A percentile compares a stretch with the other conserved stretches of the same genome.
Evolutionary conservation across 2,113 vertebrate genomes (phyloP).

Genomic region (Tamias sibiricus): DNA sequence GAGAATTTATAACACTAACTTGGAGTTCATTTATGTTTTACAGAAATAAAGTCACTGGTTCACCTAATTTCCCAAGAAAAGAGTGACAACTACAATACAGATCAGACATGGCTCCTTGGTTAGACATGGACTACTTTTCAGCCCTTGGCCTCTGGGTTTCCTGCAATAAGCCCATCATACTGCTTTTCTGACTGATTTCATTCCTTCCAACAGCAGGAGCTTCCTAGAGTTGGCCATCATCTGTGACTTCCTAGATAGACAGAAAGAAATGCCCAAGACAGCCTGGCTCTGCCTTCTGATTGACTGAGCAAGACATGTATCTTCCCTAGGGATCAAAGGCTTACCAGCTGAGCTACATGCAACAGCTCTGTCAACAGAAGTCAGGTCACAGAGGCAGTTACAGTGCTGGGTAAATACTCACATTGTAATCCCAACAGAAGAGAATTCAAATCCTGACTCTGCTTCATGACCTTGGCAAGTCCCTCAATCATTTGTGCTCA

Average conservation of each 20-base stretch:
- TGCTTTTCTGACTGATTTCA: neutral
- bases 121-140: neutral
- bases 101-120: neutral
- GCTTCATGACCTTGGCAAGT: neutral
- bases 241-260: neutral
- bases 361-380: neutral
- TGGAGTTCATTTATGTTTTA: neutral
- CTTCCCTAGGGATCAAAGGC: neutral
- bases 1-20: neutral
- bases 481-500: neutral
- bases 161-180: neutral
- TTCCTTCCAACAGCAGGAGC: neutral
- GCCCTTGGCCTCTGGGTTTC: neutral
- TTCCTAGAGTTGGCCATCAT: neutral
- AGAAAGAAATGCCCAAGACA: neutral
- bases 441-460: neutral
- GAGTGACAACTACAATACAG: neutral
- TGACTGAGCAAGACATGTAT: neutral
- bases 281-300: neutral
- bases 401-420: neutral
- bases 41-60: neutral
- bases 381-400: neutral
- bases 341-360: neutral
- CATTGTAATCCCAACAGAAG: neutral
- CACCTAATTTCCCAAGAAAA: neutral